Evolutionary conservation across 1,140 invertebrate species (phyloP).

Genomic region (Drosophila triauraria): DNA sequence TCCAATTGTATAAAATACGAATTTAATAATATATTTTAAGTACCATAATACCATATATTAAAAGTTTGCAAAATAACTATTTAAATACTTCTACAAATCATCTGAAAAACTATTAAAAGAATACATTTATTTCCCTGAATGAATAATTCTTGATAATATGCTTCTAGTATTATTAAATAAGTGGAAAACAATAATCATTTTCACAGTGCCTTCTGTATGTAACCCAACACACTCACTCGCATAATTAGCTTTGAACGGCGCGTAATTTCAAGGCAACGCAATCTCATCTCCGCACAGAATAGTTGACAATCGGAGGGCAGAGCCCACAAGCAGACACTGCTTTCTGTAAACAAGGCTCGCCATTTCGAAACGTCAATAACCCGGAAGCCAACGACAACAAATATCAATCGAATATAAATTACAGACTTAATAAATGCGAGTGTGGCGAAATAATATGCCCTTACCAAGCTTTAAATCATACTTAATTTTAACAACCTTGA

Average conservation of each 20-base stretch:
- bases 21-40: no score
- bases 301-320: slow-evolving; percentile 24
- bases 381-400: not conserved
- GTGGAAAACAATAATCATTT: not conserved
- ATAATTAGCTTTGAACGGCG: slow-evolving; percentile 63
- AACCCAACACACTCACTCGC: slow-evolving; percentile 14
- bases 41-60: no score
- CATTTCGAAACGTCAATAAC: slow-evolving; percentile 2
- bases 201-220: not conserved
- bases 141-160: not conserved
- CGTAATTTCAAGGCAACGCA: slow-evolving; percentile 36
- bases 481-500: not conserved
- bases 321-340: slow-evolving; percentile 17
- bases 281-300: not conserved
- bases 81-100: no score
- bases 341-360: slow-evolving; percentile 20
- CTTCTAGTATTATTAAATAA: not conserved
- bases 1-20: no score
- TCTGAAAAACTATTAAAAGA: no score
- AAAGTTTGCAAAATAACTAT: no score
- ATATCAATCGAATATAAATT: slow-evolving; percentile 40
- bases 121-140: no score
- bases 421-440: not conserved
- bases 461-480: not conserved
- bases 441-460: not conserved